Evolutionary conservation across 2,888 invertebrate genomes (phyloP), one percentile per base, ranked within the genome.

Genomic region (Argynnis bischoffii): DNA sequence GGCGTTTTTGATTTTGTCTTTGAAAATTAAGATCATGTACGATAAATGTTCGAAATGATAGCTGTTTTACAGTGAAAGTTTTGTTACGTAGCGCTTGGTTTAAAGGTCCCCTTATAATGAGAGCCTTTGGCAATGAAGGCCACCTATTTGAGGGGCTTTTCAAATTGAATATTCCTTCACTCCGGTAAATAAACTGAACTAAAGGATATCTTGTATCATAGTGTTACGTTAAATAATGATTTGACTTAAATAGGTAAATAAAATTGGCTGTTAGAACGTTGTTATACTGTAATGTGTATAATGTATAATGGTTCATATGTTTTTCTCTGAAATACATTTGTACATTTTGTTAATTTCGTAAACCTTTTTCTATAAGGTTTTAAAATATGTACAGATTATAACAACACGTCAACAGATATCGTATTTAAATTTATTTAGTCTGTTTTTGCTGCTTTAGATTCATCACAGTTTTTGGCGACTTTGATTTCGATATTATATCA

Each of bases 281-380:
- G 35, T 61, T 35, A 26, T n/a, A 16, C 11, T n/a, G n/a, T 50
- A 14, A 8, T 61, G 60, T 61, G 31, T 60, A 61, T 61, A 18
- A 18, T 18, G 18, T 18, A 5, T 46, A n/a, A 51, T 51, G 16
- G 18, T 51, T 18, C 51, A 18, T 11, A 2, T n/a, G 47, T 18
- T 35, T 18, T 26, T 31, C 21, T 31, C 21, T 48, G 13, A 50
- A 50, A 35, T 31, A 46, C 13, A 11, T 59, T 21, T 48, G 8
- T 60, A n/a, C 26, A 8, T 48, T 31, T 51, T 50, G 11, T 8
- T 16, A 16, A 21, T 15, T 61, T 35, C 50, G 26, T 50, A 31
- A 35, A 16, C 14, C 50, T 16, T 50, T 16, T 41, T 51, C 47
- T 60, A 26, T 21, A 57, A 57, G 18, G 21, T 46, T 14, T 57